phyloP scores from a whole-genome alignment of 2,797 vertebrate genomes.

The Coregonus ussuriensis region DNA sequence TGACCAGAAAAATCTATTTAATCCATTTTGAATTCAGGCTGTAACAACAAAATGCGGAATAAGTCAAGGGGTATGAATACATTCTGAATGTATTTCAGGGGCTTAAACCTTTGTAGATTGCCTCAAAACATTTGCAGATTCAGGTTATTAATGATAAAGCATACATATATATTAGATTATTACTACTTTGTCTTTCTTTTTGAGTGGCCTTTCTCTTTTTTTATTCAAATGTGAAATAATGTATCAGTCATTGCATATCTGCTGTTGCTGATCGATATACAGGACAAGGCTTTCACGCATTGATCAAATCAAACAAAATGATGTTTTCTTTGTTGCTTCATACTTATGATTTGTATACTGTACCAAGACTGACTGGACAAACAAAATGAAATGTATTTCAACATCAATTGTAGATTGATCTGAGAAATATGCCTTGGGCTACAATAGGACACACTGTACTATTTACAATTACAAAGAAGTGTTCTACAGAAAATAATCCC shows the following conservation, averaged over 20 bases:
- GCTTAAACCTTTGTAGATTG: constrained; percentile 36
- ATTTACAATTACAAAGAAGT: constrained; percentile 8
- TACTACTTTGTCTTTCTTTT: constrained; percentile 53
- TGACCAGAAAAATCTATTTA: no score
- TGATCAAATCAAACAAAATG: constrained; percentile 16
- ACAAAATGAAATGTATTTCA: constrained; percentile 37
- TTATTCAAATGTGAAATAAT: constrained; percentile 66
- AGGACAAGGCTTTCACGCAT: constrained; percentile 15
- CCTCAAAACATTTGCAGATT: constrained; percentile 74
- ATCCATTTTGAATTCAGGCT: no score
- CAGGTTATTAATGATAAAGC: constrained; percentile 64
- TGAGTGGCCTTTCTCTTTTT: constrained; percentile 70
- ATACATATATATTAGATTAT: constrained; percentile 46
- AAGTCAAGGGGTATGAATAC: no score
- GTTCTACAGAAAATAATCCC: constrained; percentile 47
- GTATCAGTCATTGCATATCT: constrained; percentile 41
- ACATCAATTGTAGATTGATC: constrained; percentile 51
- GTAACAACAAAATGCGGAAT: no score
- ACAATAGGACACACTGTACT: background rate
- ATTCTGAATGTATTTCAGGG: constrained; percentile 55
- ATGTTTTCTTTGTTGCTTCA: constrained; percentile 30
- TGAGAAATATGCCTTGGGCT: constrained; percentile 20
- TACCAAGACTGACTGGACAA: constrained; percentile 10
- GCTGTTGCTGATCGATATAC: constrained; percentile 41
- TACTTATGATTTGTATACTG: constrained; percentile 16